Conservation (phyloP, 2,888 invertebrate species). For the Tridacna crocea region DNA sequence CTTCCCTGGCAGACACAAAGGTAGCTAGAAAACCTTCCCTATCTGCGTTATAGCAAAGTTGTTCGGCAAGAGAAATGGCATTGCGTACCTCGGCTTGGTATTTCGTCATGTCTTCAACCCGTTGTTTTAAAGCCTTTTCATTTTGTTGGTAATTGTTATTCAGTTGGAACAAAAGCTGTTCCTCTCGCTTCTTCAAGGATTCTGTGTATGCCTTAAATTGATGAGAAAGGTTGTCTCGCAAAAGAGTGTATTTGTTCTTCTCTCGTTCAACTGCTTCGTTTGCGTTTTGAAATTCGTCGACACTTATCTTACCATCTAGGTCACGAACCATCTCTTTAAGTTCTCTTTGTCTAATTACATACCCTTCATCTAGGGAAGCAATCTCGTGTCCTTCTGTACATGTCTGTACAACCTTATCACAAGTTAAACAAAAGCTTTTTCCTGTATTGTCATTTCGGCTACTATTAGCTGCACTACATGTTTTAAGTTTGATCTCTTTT, state of each 20-base stretch:
- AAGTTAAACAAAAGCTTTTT: constrained; percentile 5
- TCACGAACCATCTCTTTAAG: background rate
- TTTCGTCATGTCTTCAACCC: background rate
- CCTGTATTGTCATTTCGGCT: background rate
- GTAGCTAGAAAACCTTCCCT: background rate
- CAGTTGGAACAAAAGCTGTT: background rate
- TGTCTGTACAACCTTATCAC: background rate
- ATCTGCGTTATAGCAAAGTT: background rate
- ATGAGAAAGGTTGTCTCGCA: background rate
- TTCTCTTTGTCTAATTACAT: background rate
- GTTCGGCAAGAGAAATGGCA: background rate
- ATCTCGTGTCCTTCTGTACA: background rate
- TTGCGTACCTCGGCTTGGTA: background rate
- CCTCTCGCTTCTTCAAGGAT: constrained; percentile 1
- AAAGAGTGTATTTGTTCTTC: background rate
- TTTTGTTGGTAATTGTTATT: constrained; percentile 1
- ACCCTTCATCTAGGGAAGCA: background rate
- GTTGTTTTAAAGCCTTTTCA: background rate
- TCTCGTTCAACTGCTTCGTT: constrained; percentile 6
- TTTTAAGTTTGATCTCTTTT: background rate
- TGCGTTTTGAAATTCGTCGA: background rate
- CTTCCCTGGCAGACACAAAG: background rate
- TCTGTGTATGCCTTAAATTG: background rate
- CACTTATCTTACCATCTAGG: background rate
- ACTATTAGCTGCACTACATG: background rate